Evolutionary conservation across 2,797 vertebrate species (phyloP).

Genomic region (Todus mexicanus): DNA sequence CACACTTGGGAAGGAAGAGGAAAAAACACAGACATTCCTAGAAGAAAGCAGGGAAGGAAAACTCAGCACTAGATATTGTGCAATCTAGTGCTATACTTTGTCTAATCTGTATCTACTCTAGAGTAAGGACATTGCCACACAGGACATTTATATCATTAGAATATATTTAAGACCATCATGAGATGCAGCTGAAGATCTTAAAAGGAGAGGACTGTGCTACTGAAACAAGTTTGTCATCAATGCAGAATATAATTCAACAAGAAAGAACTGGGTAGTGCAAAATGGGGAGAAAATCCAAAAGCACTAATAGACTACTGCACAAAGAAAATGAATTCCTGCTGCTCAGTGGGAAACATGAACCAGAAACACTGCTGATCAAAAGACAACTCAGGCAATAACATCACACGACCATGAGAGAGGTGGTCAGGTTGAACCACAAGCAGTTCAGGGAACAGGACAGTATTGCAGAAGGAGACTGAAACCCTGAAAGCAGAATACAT

Average conservation of each 20-base stretch:
- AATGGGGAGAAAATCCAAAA: neutral
- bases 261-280: neutral
- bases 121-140: neutral
- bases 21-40: neutral
- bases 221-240: neutral
- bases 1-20: neutral
- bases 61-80: neutral
- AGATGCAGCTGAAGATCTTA: neutral
- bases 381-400: neutral
- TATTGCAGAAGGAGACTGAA: neutral
- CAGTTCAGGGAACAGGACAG: neutral
- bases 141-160: neutral
- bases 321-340: neutral
- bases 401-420: rapidly evolving
- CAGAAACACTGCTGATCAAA: neutral
- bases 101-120: neutral
- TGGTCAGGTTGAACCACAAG: rapidly evolving
- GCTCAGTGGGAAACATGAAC: neutral
- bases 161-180: neutral
- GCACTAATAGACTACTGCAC: neutral
- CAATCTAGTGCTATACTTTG: neutral
- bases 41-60: neutral
- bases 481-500: neutral
- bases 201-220: neutral
- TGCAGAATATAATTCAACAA: neutral